Base-by-base conservation (phyloP, 1,140 invertebrate genomes). In the Macrobrachium nipponense region DNA sequence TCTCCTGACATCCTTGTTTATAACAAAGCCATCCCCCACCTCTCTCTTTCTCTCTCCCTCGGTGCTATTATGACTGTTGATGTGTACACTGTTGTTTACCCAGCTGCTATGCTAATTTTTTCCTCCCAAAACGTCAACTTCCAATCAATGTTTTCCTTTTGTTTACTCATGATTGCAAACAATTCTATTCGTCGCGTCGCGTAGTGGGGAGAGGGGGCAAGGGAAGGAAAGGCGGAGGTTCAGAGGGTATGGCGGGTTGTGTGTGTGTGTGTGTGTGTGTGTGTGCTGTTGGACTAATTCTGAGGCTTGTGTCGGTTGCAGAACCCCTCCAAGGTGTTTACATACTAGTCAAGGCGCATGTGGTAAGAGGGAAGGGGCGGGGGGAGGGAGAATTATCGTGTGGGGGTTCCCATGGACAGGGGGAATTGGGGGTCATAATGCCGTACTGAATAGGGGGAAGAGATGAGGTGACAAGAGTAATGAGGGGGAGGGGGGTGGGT, bases 131-230 rank as follows among this genome's bases (percentile, higher is more conserved):
- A 82, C 80, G 80, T 82, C 80, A 82, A 73, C 68, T 44, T 82
- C 68, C 80, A 82, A 82, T 82, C 80, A 82, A 66, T 73, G 75
- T 84, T 84, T 84, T 66, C 82, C 75, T 36, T 77, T 84, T 84
- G 82, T 84, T 84, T 84, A 84, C 82, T 75, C 59, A 78, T 68
- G 82, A 68, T 66, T 84, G 75, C 78, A 84, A 84, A 84, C 82
- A 84, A 84, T 84, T 84, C 82, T 75, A 68, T 84, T 84, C 78
- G 82, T 36, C 12, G n/a, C 27, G 20, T 36, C 59, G 76, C 27
- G 20, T 36, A 23, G 76, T 18, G 27, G 68, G 36, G 44, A 23
- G 44, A 76, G 73, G 36, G 14, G 7, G 73, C 43, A 44, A 58
- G 44, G 36, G 44, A 76, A 17, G 23, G 0, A 58, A 23, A 43